Evolutionary conservation across 2,113 vertebrate genomes (phyloP), one percentile per base, ranked within the genome.

Genomic region (Struthidea cinerea): DNA sequence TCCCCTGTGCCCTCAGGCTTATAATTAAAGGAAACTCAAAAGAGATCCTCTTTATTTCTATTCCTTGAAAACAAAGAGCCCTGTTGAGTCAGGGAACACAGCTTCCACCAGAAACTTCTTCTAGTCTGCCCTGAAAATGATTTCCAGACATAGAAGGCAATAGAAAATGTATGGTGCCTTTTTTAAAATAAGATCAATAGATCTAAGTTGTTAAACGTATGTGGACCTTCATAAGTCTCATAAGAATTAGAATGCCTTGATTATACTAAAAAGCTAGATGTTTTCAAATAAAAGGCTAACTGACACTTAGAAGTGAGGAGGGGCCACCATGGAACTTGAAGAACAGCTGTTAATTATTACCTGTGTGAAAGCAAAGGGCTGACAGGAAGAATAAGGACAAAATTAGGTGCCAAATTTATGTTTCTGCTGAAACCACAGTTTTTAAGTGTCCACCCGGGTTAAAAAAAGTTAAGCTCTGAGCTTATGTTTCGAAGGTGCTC

Each of bases 11-110:
- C 93, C 86, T 82, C 69, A 64, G 92, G 92, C 80, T 90, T 52
- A 17, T 75, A 94, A 95, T 94, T 96, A 96, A 94, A 75, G 71
- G 75, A 86, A 96, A 92, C 37, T 59, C 82, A 80, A 27, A 71
- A 87, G 74, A 87, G 53, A 95, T 83, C n/a, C 63, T 95, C 90
- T 96, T 85, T 81, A 93, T 86, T 87, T 93, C 69, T 82, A 42
- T 23, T 84, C 73, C 90, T 87, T 81, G 79, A 94, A 94, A 96
- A 94, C 52, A 93, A 92, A 94, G 90, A 91, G 80, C 41, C 11
- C 64, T 65, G 60, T 95, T 86, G 76, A 93, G 56, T 78, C 70
- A 76, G 65, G 7, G 49, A 91, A 87, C 67, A 24, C 44, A 88
- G 74, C 26, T 75, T 86, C 64, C 60, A 86, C 44, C 56, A 95